Conservation (phyloP, 2,797 vertebrate genomes). For the Percopsis omiscomaycus region DNA sequence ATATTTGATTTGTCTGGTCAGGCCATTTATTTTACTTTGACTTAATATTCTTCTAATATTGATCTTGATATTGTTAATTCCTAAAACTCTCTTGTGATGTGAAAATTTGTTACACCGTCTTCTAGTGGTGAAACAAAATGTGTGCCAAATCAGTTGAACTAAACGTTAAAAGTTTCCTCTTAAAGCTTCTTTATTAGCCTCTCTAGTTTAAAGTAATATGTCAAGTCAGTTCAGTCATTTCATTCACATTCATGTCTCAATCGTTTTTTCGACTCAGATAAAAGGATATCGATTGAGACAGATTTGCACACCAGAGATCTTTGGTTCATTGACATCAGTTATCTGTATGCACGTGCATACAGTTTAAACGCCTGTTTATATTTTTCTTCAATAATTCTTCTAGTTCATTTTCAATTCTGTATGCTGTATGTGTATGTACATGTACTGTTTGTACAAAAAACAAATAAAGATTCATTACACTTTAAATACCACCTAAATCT, state of each 20-base stretch:
- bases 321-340: too few species aligned
- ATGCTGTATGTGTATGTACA: not conserved
- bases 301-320: not conserved
- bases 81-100: not conserved
- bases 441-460: constrained; percentile 9
- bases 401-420: not conserved
- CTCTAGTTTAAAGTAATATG: constrained; percentile 24
- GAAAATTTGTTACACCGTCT: too few species aligned
- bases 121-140: too few species aligned
- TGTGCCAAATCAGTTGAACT: too few species aligned
- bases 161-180: too few species aligned
- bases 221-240: constrained; percentile 4
- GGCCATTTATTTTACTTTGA: not conserved
- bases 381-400: too few species aligned
- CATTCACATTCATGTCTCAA: constrained; percentile 12
- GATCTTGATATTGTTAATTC: not conserved
- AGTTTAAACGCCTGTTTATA: too few species aligned
- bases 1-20: too few species aligned
- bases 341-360: too few species aligned
- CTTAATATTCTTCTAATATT: not conserved
- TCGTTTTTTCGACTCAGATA: constrained; percentile 33
- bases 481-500: too few species aligned
- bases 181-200: not conserved
- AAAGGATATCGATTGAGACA: constrained; percentile 27
- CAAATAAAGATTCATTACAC: not conserved